Percentiles rank a stretch among this genome's conserved stretches.
These are phyloP conservation scores for Samia ricini DNA, from an alignment of 1,140 invertebrate genomes.

Conservation along the genomic window DNA sequence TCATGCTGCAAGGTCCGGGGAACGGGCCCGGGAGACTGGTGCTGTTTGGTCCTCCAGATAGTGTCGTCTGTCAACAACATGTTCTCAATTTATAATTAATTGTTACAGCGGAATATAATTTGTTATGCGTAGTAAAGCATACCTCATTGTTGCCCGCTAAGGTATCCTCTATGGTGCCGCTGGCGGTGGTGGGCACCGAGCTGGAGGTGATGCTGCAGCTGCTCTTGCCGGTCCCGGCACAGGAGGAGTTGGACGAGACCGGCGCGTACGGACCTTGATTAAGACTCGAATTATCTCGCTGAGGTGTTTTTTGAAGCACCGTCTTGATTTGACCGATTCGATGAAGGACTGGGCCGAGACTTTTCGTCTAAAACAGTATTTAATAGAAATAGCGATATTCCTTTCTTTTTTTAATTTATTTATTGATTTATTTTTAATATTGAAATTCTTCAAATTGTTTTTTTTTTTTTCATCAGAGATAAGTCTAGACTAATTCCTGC, in stretches of 20 bases:
- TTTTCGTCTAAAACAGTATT: slow-evolving; percentile 58
- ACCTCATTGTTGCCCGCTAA: slow-evolving; percentile 54
- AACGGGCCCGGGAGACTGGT: slow-evolving; percentile 61
- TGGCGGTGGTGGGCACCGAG: slow-evolving; percentile 29
- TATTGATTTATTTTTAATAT: no score
- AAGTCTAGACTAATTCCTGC: no score
- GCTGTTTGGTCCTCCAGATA: slow-evolving; percentile 67
- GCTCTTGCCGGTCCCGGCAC: slow-evolving; percentile 43
- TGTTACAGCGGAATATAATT: no score
- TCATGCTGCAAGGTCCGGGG: slow-evolving; percentile 66
- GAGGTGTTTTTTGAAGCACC: slow-evolving; percentile 69
- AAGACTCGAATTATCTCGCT: slow-evolving; percentile 47
- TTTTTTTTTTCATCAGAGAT: no score
- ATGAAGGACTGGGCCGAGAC: slow-evolving; percentile 71
- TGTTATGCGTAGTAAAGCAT: not conserved
- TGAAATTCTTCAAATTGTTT: no score
- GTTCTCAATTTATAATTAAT: not conserved
- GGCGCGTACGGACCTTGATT: slow-evolving; percentile 72
- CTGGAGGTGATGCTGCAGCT: slow-evolving; percentile 53
- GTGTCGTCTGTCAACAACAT: slow-evolving; percentile 47
- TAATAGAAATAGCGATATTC: slow-evolving; percentile 1
- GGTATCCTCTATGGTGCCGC: slow-evolving; percentile 46
- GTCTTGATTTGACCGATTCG: slow-evolving; percentile 71
- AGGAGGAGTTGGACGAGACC: slow-evolving; percentile 45
- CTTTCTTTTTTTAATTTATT: not conserved